Evolutionary conservation across 1,140 invertebrate genomes (phyloP).

Genomic region (Diuraphis noxia): DNA sequence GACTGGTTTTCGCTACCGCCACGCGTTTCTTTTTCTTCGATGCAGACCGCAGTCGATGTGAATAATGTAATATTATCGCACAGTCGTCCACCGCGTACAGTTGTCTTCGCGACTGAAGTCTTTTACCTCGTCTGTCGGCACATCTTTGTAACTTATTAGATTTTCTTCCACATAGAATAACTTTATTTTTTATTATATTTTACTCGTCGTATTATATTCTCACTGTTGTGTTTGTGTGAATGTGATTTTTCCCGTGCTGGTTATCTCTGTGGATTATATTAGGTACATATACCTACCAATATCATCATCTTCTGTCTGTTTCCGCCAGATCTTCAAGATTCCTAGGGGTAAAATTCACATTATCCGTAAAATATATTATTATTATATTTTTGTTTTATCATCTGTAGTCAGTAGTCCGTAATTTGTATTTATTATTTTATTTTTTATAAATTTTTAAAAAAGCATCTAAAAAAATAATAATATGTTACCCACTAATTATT

Average conservation of each 20-base stretch:
- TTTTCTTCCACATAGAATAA: neutral
- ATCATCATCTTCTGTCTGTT: neutral
- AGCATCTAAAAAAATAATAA: neutral
- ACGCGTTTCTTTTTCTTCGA: slow-evolving; percentile 10
- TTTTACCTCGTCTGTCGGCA: neutral
- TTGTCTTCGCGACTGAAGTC: neutral
- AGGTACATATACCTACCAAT: no score
- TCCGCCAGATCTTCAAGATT: neutral
- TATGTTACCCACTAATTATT: neutral
- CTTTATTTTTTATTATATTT: neutral
- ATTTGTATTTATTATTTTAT: neutral
- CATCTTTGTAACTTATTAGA: neutral
- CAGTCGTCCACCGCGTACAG: neutral
- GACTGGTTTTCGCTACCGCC: slow-evolving; percentile 25
- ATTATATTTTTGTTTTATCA: neutral
- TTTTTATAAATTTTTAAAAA: neutral
- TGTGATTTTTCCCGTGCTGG: neutral
- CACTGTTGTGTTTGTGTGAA: neutral
- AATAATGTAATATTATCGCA: neutral
- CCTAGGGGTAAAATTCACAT: neutral
- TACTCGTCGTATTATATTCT: neutral
- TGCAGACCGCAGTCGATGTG: neutral
- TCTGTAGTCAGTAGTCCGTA: neutral
- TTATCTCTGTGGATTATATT: neutral
- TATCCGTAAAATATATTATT: neutral